Base-by-base conservation (phyloP, 2,888 invertebrate genomes). In the Drosophila cyrtoloma region DNA sequence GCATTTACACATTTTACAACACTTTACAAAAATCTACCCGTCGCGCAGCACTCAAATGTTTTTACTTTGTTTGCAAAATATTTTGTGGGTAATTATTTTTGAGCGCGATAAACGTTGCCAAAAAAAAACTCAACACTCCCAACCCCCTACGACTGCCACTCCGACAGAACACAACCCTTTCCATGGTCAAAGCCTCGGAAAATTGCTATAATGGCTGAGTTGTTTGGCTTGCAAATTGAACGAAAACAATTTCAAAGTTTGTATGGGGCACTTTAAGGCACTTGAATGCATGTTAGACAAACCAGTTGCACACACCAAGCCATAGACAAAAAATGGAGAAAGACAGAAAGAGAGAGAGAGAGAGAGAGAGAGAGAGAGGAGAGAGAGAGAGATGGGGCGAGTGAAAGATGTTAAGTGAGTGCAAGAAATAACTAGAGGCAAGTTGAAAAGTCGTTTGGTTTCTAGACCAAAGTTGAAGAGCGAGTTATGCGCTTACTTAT, bases 221-320 rank as follows among this genome's bases (percentile, higher is more conserved):
- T 86, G 85, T 86, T 86, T 89, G 85, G 75, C 72, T 87, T 85
- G 85, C 86, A 86, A 86, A 86, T 86, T 86, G 88, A 86, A 86
- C 90, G 88, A 86, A 86, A 86, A 86, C 85, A 86, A 84, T 85
- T 85, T 70, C 77, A 89, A 85, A 88, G 89, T 86, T 83, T 81
- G 81, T 78, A 80, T 64, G 77, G 74, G 47, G 57, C 79, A 79
- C 82, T 81, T 79, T 78, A 62, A 79, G 78, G 63, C 81, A 77
- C 79, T 79, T 73, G 69, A 81, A 79, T 74, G 73, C 78, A 77
- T 73, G 79, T 81, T 81, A 71, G 81, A 60, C 77, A 52, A 52
- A 56, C 50, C 70, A 57, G 66, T 68, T 65, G 57, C 37, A 55
- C 51, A 19, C 32, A 22, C 12, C 51, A 68, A 65, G 37, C 53